Evolutionary conservation across 2,113 vertebrate genomes (phyloP).

Genomic region (Brienomyrus brachyistius): DNA sequence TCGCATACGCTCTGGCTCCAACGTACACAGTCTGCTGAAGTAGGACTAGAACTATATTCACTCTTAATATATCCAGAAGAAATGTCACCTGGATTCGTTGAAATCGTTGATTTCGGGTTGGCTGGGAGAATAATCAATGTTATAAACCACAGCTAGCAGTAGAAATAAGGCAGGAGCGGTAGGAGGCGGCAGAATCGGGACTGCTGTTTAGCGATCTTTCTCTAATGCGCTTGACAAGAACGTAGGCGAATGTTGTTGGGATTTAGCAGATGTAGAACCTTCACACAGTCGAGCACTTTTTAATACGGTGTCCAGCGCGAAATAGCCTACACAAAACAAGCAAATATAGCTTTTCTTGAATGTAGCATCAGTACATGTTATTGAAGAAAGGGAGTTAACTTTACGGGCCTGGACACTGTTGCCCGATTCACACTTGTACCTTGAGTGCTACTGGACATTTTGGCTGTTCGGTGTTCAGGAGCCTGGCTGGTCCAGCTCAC

Average conservation of each 20-base stretch:
- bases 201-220: background rate
- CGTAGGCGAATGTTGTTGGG: background rate
- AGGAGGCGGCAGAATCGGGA: background rate
- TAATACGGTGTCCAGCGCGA: background rate
- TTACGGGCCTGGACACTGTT: background rate
- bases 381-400: background rate
- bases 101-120: background rate
- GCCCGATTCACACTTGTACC: background rate
- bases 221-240: background rate
- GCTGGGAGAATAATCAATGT: background rate
- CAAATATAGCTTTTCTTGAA: background rate
- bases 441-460: background rate
- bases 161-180: background rate
- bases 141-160: background rate
- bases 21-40: background rate
- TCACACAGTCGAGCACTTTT: background rate
- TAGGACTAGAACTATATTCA: background rate
- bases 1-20: background rate
- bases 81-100: background rate
- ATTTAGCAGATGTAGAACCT: background rate
- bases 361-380: background rate
- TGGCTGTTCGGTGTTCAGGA: background rate
- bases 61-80: background rate
- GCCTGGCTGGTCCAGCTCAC: background rate
- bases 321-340: background rate